Conservation (phyloP, 1,140 invertebrate genomes). For the Anthonomus grandis region DNA sequence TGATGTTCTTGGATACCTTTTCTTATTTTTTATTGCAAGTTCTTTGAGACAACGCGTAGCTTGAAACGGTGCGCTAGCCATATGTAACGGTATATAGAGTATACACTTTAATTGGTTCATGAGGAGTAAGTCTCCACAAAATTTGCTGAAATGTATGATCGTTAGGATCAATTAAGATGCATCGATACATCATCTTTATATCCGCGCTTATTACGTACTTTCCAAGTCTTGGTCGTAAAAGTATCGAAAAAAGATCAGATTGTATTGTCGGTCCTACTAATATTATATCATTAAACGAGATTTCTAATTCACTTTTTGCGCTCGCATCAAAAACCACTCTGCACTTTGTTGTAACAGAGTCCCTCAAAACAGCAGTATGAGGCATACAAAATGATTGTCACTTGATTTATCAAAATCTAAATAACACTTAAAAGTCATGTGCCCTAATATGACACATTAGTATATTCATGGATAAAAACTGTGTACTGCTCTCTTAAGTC, state of each 20-base stretch:
- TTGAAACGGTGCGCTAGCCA: conserved; percentile 34
- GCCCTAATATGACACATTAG: conserved; percentile 8
- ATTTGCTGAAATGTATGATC: conserved; percentile 5
- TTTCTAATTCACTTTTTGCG: conserved; percentile 37
- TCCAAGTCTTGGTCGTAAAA: conserved; percentile 40
- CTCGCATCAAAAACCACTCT: conserved; percentile 46
- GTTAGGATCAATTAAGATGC: conserved; percentile 28
- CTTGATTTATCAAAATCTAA: conserved; percentile 6
- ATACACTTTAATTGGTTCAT: conserved; percentile 34
- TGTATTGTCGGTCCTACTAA: conserved; percentile 34
- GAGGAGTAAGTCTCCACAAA: conserved; percentile 32
- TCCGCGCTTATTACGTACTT: conserved; percentile 43
- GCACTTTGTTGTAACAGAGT: conserved; percentile 35
- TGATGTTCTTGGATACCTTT: conserved; percentile 34
- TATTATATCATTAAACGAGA: conserved; percentile 46
- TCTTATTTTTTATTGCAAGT: conserved; percentile 18
- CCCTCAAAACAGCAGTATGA: conserved; percentile 44
- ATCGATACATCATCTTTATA: conserved; percentile 46
- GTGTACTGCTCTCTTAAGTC: conserved; percentile 12
- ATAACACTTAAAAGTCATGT: conserved; percentile 8
- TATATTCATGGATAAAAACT: conserved; percentile 10
- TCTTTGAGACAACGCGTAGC: conserved; percentile 30
- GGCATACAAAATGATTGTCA: conserved; percentile 39
- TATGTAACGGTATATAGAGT: conserved; percentile 38
- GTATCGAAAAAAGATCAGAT: conserved; percentile 44